These are phyloP conservation scores for Amblyjoppa proteus DNA, from an alignment of 2,888 invertebrate genomes.

Conservation along the genomic window DNA sequence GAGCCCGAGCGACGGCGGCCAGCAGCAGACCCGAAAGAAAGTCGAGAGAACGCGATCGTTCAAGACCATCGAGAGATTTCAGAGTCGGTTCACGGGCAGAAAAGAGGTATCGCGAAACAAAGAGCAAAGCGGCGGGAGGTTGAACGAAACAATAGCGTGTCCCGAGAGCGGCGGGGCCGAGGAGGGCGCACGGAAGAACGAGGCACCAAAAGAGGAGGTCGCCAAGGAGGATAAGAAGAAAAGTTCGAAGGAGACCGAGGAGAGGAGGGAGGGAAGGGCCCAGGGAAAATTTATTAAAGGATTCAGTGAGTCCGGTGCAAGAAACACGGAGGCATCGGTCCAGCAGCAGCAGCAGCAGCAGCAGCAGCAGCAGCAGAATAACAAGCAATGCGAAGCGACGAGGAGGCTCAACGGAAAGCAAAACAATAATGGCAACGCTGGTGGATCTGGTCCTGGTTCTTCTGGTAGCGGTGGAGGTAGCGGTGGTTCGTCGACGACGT, in stretches of 20 bases:
- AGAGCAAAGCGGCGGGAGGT: slow-evolving; percentile 60
- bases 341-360: slow-evolving; percentile 44
- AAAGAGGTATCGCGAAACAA: slow-evolving; percentile 73
- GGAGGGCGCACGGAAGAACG: slow-evolving; percentile 64
- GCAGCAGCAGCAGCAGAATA: neutral
- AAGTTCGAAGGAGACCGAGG: slow-evolving; percentile 8
- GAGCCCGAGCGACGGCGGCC: neutral
- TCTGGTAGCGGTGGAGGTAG: slow-evolving; percentile 78
- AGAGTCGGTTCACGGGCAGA: slow-evolving; percentile 80
- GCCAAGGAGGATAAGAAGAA: slow-evolving; percentile 13
- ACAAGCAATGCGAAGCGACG: slow-evolving; percentile 3
- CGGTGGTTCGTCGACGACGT: slow-evolving; percentile 83
- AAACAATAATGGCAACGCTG: slow-evolving; percentile 85
- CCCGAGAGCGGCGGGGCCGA: slow-evolving; percentile 68
- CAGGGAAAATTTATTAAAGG: slow-evolving; percentile 41
- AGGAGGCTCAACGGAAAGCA: slow-evolving; percentile 65
- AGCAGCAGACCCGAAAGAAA: slow-evolving; percentile 76
- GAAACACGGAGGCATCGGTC: slow-evolving; percentile 26
- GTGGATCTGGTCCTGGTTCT: slow-evolving; percentile 67
- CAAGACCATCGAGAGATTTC: slow-evolving; percentile 83
- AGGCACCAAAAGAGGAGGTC: slow-evolving; percentile 54
- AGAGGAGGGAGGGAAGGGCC: slow-evolving; percentile 55
- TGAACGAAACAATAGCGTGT: slow-evolving; percentile 77
- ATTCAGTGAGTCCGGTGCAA: slow-evolving; percentile 49
- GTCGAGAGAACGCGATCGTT: slow-evolving; percentile 83